Evolutionary conservation across 2,888 invertebrate genomes (phyloP).

Genomic region (Diabrotica balteata): DNA sequence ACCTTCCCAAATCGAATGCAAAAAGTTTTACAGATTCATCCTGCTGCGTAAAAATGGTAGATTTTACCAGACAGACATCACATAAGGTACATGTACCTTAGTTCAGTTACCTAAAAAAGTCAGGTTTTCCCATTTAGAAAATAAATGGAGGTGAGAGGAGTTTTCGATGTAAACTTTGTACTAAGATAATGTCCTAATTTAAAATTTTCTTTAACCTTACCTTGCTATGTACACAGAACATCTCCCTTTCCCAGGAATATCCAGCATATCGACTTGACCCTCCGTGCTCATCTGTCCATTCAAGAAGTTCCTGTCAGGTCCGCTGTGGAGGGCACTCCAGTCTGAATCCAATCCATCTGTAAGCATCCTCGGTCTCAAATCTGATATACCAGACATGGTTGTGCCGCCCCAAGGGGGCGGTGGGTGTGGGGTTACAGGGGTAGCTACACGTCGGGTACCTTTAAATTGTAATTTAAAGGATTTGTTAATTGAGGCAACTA

Average conservation of each 20-base stretch:
- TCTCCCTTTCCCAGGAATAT: conserved; percentile 91
- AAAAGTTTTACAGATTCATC: too few relatives aligned
- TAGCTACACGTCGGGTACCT: conserved; percentile 56
- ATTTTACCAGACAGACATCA: too few relatives aligned
- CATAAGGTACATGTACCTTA: too few relatives aligned
- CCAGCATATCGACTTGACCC: conserved; percentile 87
- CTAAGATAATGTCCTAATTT: too few relatives aligned
- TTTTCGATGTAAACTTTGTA: too few relatives aligned
- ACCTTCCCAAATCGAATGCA: too few relatives aligned
- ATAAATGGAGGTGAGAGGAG: too few relatives aligned
- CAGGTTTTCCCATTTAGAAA: too few relatives aligned
- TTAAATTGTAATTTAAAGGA: conserved; percentile 24
- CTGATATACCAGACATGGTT: conserved; percentile 51
- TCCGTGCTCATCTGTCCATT: conserved; percentile 62
- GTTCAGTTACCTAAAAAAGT: too few relatives aligned
- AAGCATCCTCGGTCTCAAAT: conserved; percentile 53
- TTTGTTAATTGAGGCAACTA: neutral
- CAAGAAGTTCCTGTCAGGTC: conserved; percentile 53
- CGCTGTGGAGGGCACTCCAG: conserved; percentile 54
- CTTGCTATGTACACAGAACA: conserved; percentile 93
- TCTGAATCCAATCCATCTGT: conserved; percentile 59
- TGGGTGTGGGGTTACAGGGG: conserved; percentile 56
- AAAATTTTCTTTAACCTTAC: conserved; percentile 40
- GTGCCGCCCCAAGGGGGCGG: conserved; percentile 48
- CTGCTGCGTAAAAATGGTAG: too few relatives aligned